Evolutionary conservation across 2,888 invertebrate genomes (phyloP), one percentile per base, ranked within the genome.

Genomic region (Amphipyra berbera): DNA sequence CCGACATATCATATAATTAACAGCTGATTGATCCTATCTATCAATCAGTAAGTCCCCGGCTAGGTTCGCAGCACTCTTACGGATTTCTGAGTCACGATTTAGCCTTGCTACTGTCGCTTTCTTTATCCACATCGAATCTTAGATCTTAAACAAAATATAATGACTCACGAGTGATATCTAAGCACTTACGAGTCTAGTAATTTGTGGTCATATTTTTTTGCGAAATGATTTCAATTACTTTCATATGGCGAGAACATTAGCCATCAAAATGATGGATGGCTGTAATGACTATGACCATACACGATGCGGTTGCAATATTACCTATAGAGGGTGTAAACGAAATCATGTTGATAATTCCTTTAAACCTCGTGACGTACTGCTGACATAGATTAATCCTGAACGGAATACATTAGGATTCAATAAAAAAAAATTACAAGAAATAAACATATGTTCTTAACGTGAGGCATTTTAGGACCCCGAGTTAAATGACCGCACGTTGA

Each of bases 1-100:
- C 21, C 9, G 15, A 52, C 47, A 46, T 62, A 59, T 59, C 44
- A 9, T 54, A 38, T 73, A 65, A 75, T 66, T 61, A 66, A 61
- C 49, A 63, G 52, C 49, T 56, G 68, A 64, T 64, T 45, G 30
- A 53, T 47, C 10, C 41, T 60, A 55, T 68, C 54, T 40, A 13
- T 64, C 49, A 47, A 63, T 72, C 73, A 61, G 40, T 61, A 55
- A 7, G 47, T 61, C 42, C 9, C 15, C 57, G 52, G 44, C 55
- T 61, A 55, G 7, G 47, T 61, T 45, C 9, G 27, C 57, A 55
- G 44, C 55, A 52, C 54, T 50, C 21, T 50, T 56, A 47, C 68
- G 52, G 56, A 68, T 74, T 56, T 67, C 61, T 57, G 5, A 60
- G 50, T 63, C 74, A 76, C 64, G 74, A 71, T 58, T 59, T 50